phyloP scores from a whole-genome alignment of 2,797 vertebrate genomes.

The Loriculus beryllinus region DNA sequence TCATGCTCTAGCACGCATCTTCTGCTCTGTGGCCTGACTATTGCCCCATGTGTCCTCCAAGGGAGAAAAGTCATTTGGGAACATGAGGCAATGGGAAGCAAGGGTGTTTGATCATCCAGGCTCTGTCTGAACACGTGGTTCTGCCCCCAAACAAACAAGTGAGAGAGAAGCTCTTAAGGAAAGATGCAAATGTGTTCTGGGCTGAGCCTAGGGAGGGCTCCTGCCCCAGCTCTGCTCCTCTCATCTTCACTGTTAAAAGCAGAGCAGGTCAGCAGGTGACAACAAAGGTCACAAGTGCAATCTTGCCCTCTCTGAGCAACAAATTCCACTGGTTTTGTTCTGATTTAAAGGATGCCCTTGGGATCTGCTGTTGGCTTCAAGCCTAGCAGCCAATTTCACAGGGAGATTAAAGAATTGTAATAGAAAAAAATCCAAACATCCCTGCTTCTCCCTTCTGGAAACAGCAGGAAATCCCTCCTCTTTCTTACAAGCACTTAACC shows the following conservation, averaged over 20 bases:
- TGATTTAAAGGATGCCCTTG: background rate
- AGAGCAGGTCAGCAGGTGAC: background rate
- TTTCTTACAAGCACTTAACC: background rate
- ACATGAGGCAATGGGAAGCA: background rate
- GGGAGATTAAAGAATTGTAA: background rate
- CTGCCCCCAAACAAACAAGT: background rate
- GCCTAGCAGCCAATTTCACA: background rate
- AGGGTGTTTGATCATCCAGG: background rate
- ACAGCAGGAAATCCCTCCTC: background rate
- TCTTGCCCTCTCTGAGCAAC: background rate
- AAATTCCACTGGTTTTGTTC: rapidly evolving
- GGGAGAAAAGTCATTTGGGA: background rate
- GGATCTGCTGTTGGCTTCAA: background rate
- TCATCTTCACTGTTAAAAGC: background rate
- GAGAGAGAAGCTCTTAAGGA: background rate
- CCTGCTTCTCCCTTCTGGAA: background rate
- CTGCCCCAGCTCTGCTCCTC: background rate
- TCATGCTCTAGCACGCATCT: background rate
- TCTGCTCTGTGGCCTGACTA: background rate
- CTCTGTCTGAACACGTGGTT: background rate
- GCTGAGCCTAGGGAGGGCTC: background rate
- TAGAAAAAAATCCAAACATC: background rate
- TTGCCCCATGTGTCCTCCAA: background rate
- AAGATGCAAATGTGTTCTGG: background rate
- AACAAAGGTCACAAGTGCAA: background rate